phyloP scores from a whole-genome alignment of 2,888 invertebrate genomes.

The Hirtodrosophila confusa region DNA sequence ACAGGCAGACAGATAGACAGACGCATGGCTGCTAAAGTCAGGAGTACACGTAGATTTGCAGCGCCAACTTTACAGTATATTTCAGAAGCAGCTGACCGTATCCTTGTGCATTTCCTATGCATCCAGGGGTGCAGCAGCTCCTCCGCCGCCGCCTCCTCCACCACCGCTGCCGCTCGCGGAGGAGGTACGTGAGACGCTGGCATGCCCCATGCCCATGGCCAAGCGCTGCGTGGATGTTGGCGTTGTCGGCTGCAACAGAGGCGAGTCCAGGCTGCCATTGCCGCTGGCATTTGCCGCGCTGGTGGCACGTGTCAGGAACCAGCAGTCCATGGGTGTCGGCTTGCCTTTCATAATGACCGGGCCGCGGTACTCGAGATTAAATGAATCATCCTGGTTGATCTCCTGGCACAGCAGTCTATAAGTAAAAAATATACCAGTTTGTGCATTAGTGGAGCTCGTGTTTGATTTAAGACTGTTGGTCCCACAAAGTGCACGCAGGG shows the following conservation, averaged over 20 bases:
- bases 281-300: slow-evolving; percentile 59
- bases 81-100: slow-evolving; percentile 47
- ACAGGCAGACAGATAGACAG: slow-evolving; percentile 40
- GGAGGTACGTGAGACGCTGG: slow-evolving; percentile 73
- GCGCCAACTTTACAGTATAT: slow-evolving; percentile 75
- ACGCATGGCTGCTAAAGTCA: slow-evolving; percentile 32
- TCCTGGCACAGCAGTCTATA: slow-evolving; percentile 91
- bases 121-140: slow-evolving; percentile 50
- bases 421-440: slow-evolving; percentile 55
- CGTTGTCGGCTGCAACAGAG: slow-evolving; percentile 67
- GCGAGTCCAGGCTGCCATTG: slow-evolving; percentile 75
- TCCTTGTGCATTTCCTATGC: slow-evolving; percentile 79
- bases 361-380: slow-evolving; percentile 93
- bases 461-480: slow-evolving; percentile 39
- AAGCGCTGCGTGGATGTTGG: slow-evolving; percentile 58
- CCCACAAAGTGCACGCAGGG: slow-evolving; percentile 8
- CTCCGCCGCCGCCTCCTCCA: slow-evolving; percentile 19
- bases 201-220: slow-evolving; percentile 53
- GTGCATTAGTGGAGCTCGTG: too few species aligned
- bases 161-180: slow-evolving; percentile 48
- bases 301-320: slow-evolving; percentile 88
- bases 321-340: slow-evolving; percentile 96
- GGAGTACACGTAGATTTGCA: slow-evolving; percentile 49
- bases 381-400: slow-evolving; percentile 93
- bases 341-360: slow-evolving; percentile 97